These are phyloP conservation scores for Pristionchus maxplancki DNA, from an alignment of 2,888 invertebrate species.

Conservation along the genomic window DNA sequence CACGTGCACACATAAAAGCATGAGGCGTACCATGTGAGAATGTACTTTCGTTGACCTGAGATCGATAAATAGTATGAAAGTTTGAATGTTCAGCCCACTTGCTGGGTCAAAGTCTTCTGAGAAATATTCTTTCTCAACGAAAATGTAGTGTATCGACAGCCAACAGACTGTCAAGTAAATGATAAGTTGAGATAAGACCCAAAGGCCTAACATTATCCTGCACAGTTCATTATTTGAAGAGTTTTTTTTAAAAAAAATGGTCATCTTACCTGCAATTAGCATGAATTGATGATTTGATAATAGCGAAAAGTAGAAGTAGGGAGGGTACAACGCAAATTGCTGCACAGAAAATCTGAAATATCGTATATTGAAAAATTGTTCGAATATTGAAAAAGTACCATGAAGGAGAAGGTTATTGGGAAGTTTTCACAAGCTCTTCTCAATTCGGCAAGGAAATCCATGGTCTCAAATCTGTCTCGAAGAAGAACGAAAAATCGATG, in stretches of 20 bases:
- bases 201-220: background rate
- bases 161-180: background rate
- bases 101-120: background rate
- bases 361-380: background rate
- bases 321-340: background rate
- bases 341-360: background rate
- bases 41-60: background rate
- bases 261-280: background rate
- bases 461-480: background rate
- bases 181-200: background rate
- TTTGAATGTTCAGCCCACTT: background rate
- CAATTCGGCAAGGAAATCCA: background rate
- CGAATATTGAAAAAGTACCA: background rate
- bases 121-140: background rate
- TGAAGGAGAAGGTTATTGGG: background rate
- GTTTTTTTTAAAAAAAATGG: background rate
- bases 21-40: background rate
- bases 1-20: background rate
- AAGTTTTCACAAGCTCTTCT: background rate
- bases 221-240: no score
- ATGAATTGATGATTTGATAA: background rate
- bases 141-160: background rate
- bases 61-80: background rate
- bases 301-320: background rate
- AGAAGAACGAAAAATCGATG: background rate